Percentiles rank a stretch among this genome's conserved stretches.
phyloP scores from a whole-genome alignment of 2,797 vertebrate species.

The Craterocephalus amniculus region DNA sequence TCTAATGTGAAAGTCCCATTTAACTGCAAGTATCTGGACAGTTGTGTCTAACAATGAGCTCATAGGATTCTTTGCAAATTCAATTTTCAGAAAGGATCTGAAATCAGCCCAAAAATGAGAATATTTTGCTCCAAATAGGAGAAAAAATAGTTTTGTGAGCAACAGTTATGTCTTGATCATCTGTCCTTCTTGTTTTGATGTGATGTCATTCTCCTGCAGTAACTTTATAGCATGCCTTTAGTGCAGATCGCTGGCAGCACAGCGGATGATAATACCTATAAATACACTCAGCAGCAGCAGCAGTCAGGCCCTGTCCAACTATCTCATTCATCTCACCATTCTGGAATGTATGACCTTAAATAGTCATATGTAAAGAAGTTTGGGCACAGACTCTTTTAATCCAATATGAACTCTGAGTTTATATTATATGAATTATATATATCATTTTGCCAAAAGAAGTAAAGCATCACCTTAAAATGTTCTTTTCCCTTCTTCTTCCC shows the following conservation, averaged over 20 bases:
- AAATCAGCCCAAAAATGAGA: constrained; percentile 53
- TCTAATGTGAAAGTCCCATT: constrained; percentile 12
- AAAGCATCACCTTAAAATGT: neutral
- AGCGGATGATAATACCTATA: constrained; percentile 74
- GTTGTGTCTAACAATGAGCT: constrained; percentile 48
- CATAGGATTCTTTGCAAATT: constrained; percentile 44
- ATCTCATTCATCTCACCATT: constrained; percentile 74
- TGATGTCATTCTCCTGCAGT: constrained; percentile 73
- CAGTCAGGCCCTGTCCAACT: constrained; percentile 66
- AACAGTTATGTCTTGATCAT: constrained; percentile 61
- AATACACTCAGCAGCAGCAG: constrained; percentile 60
- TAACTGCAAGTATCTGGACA: constrained; percentile 25
- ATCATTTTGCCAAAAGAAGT: constrained; percentile 12
- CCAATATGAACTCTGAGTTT: constrained; percentile 15
- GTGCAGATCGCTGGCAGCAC: constrained; percentile 58
- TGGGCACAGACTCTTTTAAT: constrained; percentile 32
- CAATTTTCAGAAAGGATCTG: constrained; percentile 50
- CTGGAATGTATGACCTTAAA: constrained; percentile 80
- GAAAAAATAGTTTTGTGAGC: constrained; percentile 67
- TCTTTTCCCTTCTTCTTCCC: neutral
- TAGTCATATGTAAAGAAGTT: constrained; percentile 65
- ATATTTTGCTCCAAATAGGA: constrained; percentile 68
- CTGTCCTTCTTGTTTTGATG: constrained; percentile 67
- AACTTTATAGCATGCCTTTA: constrained; percentile 68
- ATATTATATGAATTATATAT: neutral